phyloP scores from a whole-genome alignment of 2,888 invertebrate genomes.

The Synergus gifuensis region DNA sequence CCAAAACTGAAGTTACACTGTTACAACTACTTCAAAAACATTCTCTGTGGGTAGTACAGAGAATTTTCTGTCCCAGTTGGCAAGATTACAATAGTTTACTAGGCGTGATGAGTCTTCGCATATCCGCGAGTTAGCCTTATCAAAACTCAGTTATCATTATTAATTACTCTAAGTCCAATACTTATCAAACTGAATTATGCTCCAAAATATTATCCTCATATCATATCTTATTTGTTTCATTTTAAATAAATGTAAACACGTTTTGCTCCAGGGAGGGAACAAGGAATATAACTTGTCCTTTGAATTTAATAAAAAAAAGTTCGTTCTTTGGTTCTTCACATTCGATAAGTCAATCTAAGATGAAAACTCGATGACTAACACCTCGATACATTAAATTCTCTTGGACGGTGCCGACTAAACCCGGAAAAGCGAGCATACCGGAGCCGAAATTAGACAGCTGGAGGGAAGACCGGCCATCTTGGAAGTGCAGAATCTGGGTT shows the following conservation, averaged over 20 bases:
- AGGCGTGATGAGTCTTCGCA: constrained; percentile 38
- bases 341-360: constrained; percentile 12
- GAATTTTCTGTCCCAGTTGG: constrained; percentile 32
- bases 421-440: constrained; percentile 44
- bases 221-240: neutral
- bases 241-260: constrained; percentile 28
- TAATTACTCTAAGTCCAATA: neutral
- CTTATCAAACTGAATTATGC: neutral
- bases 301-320: constrained; percentile 20
- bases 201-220: neutral
- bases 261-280: constrained; percentile 23
- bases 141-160: constrained; percentile 10
- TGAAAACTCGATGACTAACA: constrained; percentile 22
- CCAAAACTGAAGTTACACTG: neutral
- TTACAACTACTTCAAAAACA: constrained; percentile 1
- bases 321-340: constrained; percentile 7
- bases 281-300: neutral
- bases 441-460: constrained; percentile 72
- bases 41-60: constrained; percentile 21
- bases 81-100: constrained; percentile 29
- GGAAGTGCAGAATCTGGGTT: constrained; percentile 70
- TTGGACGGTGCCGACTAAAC: constrained; percentile 13
- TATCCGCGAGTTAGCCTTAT: neutral
- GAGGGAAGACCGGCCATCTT: constrained; percentile 73
- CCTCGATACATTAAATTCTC: neutral